These are phyloP conservation scores for Eilema griseolum DNA, from an alignment of 2,888 invertebrate species.

Conservation along the genomic window DNA sequence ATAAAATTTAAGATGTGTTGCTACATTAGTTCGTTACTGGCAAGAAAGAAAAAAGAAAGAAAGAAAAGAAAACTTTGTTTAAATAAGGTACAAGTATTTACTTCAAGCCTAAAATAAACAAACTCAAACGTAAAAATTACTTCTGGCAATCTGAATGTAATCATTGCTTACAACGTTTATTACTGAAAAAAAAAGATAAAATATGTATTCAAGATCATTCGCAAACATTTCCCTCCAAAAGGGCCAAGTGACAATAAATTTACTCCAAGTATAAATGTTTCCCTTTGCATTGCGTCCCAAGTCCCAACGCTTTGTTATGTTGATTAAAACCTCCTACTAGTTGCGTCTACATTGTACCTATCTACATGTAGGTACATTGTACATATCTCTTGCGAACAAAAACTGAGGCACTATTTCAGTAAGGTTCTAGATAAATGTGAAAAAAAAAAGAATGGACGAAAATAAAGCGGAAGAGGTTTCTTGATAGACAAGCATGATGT, in stretches of 20 bases:
- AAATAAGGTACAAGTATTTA: too few species aligned
- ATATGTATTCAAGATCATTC: not conserved
- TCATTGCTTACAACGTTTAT: not conserved
- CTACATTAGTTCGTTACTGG: too few species aligned
- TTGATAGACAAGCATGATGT: not conserved
- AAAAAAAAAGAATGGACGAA: slow-evolving; percentile 14
- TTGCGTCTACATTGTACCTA: slow-evolving; percentile 33
- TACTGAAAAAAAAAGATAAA: not conserved
- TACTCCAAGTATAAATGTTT: slow-evolving; percentile 7
- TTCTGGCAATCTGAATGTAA: not conserved
- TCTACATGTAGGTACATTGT: slow-evolving; percentile 36
- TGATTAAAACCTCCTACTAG: slow-evolving; percentile 42
- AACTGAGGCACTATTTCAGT: slow-evolving; percentile 14
- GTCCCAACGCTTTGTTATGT: slow-evolving; percentile 31
- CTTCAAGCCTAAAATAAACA: not conserved
- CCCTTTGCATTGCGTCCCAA: slow-evolving; percentile 5
- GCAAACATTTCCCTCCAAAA: slow-evolving; percentile 6
- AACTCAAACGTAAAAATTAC: not conserved
- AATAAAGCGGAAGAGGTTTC: not conserved
- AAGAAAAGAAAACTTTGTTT: too few species aligned
- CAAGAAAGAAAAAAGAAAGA: too few species aligned
- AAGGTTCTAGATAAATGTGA: slow-evolving; percentile 4
- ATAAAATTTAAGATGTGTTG: too few species aligned
- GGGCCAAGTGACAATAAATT: not conserved
- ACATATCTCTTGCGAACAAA: slow-evolving; percentile 36